Conservation (phyloP, 2,113 vertebrate species). For the Callionymus lyra region DNA sequence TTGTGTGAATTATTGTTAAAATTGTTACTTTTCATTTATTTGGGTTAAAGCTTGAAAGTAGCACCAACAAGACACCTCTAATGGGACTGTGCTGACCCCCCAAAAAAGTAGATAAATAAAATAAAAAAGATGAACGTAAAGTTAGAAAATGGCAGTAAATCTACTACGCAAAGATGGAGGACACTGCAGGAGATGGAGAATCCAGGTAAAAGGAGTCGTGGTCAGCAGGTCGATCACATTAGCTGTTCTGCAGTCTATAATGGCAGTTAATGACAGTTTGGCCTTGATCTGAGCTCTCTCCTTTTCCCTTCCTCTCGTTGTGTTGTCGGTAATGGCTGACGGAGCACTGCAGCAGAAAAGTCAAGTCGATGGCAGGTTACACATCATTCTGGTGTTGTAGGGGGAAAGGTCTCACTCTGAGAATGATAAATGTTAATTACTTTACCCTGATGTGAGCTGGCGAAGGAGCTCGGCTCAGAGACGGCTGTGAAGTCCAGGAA, state of each 20-base stretch:
- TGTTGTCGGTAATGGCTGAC: slow-evolving; percentile 49
- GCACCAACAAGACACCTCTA: too few species aligned
- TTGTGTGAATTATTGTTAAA: too few species aligned
- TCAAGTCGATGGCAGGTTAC: slow-evolving; percentile 48
- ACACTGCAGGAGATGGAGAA: slow-evolving; percentile 3
- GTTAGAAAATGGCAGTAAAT: too few species aligned
- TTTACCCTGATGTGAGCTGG: slow-evolving; percentile 49
- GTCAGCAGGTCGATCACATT: slow-evolving; percentile 13
- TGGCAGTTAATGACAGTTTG: slow-evolving; percentile 32
- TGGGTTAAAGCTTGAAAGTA: too few species aligned
- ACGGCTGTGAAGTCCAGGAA: slow-evolving; percentile 12
- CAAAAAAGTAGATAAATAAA: too few species aligned
- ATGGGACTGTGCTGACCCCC: too few species aligned
- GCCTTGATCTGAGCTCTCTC: slow-evolving; percentile 33
- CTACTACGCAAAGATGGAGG: slow-evolving; percentile 11
- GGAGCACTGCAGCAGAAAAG: slow-evolving; percentile 26
- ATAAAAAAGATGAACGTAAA: too few species aligned
- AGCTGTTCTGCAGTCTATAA: slow-evolving; percentile 25
- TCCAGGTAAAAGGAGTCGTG: too few species aligned
- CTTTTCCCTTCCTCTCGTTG: slow-evolving; percentile 12
- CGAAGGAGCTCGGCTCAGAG: slow-evolving; percentile 26
- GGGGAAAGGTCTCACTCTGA: slow-evolving; percentile 60
- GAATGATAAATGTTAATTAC: slow-evolving; percentile 73
- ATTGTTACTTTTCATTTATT: too few species aligned
- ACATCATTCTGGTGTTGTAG: slow-evolving; percentile 38